These are phyloP conservation scores for Lycodopsis pacificus DNA, from an alignment of 2,797 vertebrate genomes.

Conservation along the genomic window DNA sequence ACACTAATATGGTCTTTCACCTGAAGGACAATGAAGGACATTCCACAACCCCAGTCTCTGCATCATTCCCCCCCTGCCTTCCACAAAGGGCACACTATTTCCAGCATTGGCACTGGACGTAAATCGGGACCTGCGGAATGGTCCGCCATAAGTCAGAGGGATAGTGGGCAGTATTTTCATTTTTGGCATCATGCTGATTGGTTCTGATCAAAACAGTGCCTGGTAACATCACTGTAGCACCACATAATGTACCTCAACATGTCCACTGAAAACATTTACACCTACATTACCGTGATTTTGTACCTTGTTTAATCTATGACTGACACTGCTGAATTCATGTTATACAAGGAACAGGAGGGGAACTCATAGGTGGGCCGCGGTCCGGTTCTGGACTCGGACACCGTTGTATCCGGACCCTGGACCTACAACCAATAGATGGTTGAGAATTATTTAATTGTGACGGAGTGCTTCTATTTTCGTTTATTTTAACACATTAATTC, in stretches of 20 bases:
- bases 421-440: no score
- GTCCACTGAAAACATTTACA: neutral
- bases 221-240: neutral
- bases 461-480: no score
- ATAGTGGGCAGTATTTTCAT: neutral
- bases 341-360: no score
- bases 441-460: no score
- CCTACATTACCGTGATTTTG: neutral
- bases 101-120: neutral
- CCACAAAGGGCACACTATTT: slow-evolving; percentile 10
- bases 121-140: neutral
- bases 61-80: neutral
- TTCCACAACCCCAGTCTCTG: neutral
- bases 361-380: no score
- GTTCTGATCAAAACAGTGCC: slow-evolving; percentile 1
- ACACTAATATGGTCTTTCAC: neutral
- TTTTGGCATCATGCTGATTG: neutral
- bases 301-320: slow-evolving; percentile 4
- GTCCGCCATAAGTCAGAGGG: neutral
- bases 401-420: no score
- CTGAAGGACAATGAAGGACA: neutral
- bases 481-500: no score
- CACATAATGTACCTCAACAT: neutral
- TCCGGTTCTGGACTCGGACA: no score
- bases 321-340: neutral